Evolutionary conservation across 2,113 vertebrate species (phyloP), one percentile per base, ranked within the genome.

Genomic region (Halcyon senegalensis): DNA sequence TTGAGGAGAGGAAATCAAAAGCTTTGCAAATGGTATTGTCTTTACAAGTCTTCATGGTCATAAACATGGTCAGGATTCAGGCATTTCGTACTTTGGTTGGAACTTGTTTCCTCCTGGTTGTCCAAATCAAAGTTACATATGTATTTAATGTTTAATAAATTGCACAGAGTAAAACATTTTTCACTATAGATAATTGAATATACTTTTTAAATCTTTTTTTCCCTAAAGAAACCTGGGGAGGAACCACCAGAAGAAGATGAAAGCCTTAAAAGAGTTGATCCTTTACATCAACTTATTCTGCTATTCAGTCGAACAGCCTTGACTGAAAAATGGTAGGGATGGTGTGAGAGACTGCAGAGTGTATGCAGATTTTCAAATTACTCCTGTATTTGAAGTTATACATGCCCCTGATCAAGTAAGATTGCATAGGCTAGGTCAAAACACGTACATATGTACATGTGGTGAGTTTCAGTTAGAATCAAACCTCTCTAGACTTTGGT

Each of bases 261-360:
- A 93, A 98, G 89, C 27, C 23, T 97, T 43, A 99, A 98, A 94
- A 98, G 97, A 94, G 99, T 99, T 16, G 99, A 99, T 89, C 99
- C 99, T 21, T 98, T 99, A 20, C 99, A 99, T 94, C 99, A 99
- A 90, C 99, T 99, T 86, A 99, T 99, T 91, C 99, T 99, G 66
- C 98, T 99, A 41, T 99, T 99, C 95, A 99, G 99, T 94, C 98
- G 99, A 96, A 99, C 99, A 4, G 99, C 99, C 46, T 98, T 99
- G 50, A 99, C 99, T 8, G 99, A 99, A 97, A 99, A 99, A 98
- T 99, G 99, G 99, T 99, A 98, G 62, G 98, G 75, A 64, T 51
- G 90, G 62, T 80, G 56, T 64, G 33, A 94, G 30, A 91, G 35
- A 46, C 28, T 67, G n/a, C 41, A 56, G 73, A 76, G 28, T 53